phyloP scores from a whole-genome alignment of 2,113 vertebrate genomes.

The Genyomyrus donnyi region DNA sequence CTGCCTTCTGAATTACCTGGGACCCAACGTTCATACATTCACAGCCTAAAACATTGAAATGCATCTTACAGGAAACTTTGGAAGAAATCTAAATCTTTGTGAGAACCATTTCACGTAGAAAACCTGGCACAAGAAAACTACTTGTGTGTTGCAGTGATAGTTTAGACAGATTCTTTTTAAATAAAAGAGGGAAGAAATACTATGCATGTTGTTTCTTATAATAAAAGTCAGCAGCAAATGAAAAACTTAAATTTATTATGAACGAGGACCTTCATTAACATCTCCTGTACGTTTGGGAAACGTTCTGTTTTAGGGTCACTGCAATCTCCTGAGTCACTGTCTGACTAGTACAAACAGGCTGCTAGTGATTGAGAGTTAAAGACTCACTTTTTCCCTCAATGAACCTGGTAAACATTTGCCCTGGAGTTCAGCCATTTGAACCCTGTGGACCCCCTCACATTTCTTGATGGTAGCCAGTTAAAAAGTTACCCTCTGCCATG shows the following conservation, averaged over 20 bases:
- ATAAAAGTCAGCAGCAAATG: background rate
- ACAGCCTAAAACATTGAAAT: background rate
- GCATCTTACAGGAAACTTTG: background rate
- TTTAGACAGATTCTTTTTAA: background rate
- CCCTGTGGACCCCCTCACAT: background rate
- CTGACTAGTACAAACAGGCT: background rate
- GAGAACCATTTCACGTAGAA: background rate
- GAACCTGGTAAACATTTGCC: constrained; percentile 6
- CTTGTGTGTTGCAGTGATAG: background rate
- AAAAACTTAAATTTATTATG: background rate
- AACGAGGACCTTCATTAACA: background rate
- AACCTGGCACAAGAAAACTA: background rate
- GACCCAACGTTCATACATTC: background rate
- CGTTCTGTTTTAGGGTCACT: background rate
- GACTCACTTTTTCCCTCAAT: background rate
- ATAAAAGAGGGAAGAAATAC: background rate
- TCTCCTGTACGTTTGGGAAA: background rate
- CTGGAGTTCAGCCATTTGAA: background rate
- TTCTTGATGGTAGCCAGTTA: background rate
- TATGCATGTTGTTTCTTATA: background rate
- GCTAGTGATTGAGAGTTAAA: background rate
- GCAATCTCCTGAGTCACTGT: background rate
- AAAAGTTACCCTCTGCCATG: background rate
- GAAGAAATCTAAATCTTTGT: background rate
- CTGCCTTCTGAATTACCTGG: background rate